Conservation (phyloP, 2,888 invertebrate species). For the Bellardia pandia region DNA sequence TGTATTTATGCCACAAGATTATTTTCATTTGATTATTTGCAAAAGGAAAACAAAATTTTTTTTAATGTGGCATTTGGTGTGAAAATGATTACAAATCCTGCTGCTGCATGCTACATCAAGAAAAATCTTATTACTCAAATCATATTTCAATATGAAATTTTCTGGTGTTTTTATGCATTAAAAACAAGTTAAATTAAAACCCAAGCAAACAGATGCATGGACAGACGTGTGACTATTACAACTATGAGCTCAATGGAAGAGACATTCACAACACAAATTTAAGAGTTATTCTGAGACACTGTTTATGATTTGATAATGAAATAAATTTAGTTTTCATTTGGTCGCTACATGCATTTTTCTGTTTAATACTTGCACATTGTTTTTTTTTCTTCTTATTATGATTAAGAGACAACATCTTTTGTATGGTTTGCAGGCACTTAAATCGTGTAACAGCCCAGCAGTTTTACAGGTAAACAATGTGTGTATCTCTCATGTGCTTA, state of each 20-base stretch:
- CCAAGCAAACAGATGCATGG: neutral
- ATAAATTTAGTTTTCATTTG: constrained; percentile 63
- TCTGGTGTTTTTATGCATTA: constrained; percentile 2
- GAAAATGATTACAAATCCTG: constrained; percentile 67
- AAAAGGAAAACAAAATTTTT: neutral
- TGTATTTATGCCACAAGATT: constrained; percentile 58
- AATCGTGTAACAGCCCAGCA: neutral
- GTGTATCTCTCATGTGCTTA: too few relatives aligned
- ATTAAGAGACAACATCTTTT: neutral
- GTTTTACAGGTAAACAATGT: too few relatives aligned
- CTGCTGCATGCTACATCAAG: constrained; percentile 6
- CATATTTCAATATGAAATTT: constrained; percentile 46
- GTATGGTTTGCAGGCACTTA: constrained; percentile 20
- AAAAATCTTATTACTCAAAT: constrained; percentile 54
- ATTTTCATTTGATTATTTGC: constrained; percentile 53
- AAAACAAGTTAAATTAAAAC: constrained; percentile 9
- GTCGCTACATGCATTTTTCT: constrained; percentile 21
- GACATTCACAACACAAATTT: neutral
- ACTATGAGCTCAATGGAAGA: neutral
- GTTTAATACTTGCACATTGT: neutral
- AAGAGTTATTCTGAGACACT: constrained; percentile 16
- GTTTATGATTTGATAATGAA: constrained; percentile 67
- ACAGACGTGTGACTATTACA: constrained; percentile 6
- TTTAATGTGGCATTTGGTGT: constrained; percentile 59
- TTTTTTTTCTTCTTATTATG: neutral